phyloP scores from a whole-genome alignment of 2,113 vertebrate genomes.

The Elachura formosa region DNA sequence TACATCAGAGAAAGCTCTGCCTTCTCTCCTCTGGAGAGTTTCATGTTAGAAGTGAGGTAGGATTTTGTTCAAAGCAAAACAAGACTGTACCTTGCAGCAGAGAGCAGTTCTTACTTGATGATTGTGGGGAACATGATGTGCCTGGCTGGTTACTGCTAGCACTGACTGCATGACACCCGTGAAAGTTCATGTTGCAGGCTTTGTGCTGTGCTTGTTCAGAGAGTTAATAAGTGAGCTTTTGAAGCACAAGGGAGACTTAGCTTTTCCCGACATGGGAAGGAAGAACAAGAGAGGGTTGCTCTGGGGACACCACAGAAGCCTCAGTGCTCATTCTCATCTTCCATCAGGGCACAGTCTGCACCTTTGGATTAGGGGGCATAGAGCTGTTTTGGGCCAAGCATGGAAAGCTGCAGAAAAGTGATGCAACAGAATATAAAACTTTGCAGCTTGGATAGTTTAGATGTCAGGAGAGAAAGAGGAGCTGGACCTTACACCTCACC shows the following conservation, averaged over 20 bases:
- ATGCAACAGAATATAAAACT: not conserved
- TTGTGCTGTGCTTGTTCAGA: not conserved
- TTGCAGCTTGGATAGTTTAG: not conserved
- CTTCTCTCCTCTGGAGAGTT: not conserved
- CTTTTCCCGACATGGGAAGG: not conserved
- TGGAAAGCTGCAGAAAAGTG: not conserved
- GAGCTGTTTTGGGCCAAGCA: not conserved
- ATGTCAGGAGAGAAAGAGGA: not conserved
- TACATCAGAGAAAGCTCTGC: not conserved
- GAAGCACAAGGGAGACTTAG: not conserved
- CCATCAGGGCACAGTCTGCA: fast-evolving
- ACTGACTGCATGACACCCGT: not conserved
- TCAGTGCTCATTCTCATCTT: not conserved
- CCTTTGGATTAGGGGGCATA: not conserved
- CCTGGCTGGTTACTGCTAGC: not conserved
- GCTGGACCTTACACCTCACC: not conserved
- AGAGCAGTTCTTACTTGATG: not conserved
- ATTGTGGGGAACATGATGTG: not conserved
- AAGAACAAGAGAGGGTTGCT: not conserved
- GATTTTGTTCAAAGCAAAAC: not conserved
- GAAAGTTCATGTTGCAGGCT: not conserved
- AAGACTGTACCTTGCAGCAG: not conserved
- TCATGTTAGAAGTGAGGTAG: not conserved
- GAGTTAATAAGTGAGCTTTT: not conserved
- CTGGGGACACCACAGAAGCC: not conserved